These are phyloP conservation scores for Raphicerus campestris DNA, from an alignment of 2,113 vertebrate species.

Conservation along the genomic window DNA sequence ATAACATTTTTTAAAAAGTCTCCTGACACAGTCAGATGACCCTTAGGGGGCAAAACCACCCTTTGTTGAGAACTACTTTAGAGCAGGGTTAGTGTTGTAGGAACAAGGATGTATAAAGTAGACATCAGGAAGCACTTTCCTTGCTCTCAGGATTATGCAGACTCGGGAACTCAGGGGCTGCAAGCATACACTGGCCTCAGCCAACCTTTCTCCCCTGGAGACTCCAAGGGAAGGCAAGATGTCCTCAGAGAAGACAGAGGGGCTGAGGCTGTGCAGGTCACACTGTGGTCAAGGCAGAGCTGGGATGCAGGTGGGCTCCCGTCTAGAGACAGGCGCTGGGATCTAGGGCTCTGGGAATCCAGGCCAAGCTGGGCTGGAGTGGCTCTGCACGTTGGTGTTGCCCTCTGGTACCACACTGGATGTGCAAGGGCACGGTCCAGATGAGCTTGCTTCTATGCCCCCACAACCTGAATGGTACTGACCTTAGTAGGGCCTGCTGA, in stretches of 20 bases:
- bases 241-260: background rate
- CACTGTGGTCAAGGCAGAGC: background rate
- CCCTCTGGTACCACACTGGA: background rate
- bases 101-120: background rate
- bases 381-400: background rate
- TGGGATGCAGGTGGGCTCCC: too few relatives aligned
- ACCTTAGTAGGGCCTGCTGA: background rate
- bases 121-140: background rate
- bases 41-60: background rate
- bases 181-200: background rate
- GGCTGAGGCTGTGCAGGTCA: background rate
- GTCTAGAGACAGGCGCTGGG: too few relatives aligned
- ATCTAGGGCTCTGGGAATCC: background rate
- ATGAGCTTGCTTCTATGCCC: background rate
- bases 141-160: background rate
- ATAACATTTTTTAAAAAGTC: background rate
- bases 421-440: background rate
- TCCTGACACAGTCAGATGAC: background rate
- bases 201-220: background rate
- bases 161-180: background rate
- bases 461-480: background rate
- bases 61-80: background rate
- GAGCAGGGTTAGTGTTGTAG: background rate
- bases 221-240: background rate
- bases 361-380: background rate